Conservation (phyloP, 1,140 invertebrate genomes). For the Galleria mellonella region DNA sequence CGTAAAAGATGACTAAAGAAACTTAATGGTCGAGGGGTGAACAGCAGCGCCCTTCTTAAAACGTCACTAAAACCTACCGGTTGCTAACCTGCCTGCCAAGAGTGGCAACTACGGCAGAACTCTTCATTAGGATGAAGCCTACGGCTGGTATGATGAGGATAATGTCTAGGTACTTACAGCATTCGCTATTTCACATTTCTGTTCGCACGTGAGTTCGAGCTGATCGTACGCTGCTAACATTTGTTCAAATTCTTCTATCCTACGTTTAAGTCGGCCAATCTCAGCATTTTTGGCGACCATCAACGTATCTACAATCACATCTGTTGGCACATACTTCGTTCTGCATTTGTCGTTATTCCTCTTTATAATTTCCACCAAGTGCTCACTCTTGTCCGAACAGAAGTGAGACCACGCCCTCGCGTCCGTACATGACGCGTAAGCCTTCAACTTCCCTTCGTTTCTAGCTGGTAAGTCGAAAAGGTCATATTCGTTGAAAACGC, state of each 20-base stretch:
- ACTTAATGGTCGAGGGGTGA: no score
- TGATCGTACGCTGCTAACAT: constrained; percentile 55
- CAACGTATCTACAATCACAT: constrained; percentile 67
- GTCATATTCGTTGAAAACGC: constrained; percentile 59
- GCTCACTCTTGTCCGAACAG: constrained; percentile 55
- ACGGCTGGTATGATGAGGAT: no score
- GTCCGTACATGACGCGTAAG: constrained; percentile 62
- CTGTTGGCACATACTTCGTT: constrained; percentile 62
- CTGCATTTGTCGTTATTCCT: constrained; percentile 52
- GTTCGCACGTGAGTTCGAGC: constrained; percentile 52
- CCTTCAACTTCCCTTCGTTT: constrained; percentile 64
- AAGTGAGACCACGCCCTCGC: constrained; percentile 64
- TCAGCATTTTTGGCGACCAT: constrained; percentile 66
- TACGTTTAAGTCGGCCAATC: constrained; percentile 56
- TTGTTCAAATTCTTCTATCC: constrained; percentile 62
- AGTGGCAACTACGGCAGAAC: no score
- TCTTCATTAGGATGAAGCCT: no score
- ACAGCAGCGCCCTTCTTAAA: no score
- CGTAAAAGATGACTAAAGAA: no score
- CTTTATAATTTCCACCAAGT: constrained; percentile 62
- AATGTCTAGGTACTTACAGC: constrained; percentile 53
- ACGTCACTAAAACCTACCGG: no score
- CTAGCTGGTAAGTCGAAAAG: constrained; percentile 48
- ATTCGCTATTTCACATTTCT: constrained; percentile 57
- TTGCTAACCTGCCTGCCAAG: no score